These are phyloP conservation scores for Vulpes lagopus DNA, from an alignment of 2,113 vertebrate genomes.

Conservation along the genomic window DNA sequence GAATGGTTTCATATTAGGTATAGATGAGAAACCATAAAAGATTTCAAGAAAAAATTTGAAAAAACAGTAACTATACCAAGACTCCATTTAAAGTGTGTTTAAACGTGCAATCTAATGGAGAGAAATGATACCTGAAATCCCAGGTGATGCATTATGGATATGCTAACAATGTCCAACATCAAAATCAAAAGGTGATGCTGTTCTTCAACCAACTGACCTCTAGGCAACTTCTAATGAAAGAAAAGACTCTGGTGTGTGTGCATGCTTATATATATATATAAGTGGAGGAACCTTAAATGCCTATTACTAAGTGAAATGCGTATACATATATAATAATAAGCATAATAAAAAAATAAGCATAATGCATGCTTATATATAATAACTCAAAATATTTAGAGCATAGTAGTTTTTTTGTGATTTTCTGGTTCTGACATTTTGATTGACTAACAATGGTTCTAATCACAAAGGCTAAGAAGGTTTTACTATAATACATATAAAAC, in stretches of 20 bases:
- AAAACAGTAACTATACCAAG: background rate
- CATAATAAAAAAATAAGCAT: no score
- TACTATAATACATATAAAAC: background rate
- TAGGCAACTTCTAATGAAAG: background rate
- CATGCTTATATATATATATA: background rate
- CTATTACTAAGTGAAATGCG: no score
- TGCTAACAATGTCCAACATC: background rate
- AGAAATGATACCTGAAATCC: background rate
- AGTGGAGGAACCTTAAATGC: no score
- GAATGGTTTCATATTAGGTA: background rate
- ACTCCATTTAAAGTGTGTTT: background rate
- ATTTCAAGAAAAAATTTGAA: background rate
- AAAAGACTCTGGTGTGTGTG: background rate
- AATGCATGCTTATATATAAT: background rate
- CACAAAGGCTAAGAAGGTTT: background rate
- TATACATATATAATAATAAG: no score
- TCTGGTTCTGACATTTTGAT: background rate
- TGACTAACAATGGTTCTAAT: constrained; percentile 22
- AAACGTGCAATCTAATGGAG: background rate
- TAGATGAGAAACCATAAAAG: background rate
- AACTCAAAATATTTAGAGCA: background rate
- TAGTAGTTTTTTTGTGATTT: background rate
- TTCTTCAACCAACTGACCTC: background rate
- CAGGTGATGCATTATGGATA: background rate
- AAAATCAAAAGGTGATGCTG: background rate